Evolutionary conservation across 2,113 vertebrate genomes (phyloP), one percentile per base, ranked within the genome.

Genomic region (Montifringilla adamsi): DNA sequence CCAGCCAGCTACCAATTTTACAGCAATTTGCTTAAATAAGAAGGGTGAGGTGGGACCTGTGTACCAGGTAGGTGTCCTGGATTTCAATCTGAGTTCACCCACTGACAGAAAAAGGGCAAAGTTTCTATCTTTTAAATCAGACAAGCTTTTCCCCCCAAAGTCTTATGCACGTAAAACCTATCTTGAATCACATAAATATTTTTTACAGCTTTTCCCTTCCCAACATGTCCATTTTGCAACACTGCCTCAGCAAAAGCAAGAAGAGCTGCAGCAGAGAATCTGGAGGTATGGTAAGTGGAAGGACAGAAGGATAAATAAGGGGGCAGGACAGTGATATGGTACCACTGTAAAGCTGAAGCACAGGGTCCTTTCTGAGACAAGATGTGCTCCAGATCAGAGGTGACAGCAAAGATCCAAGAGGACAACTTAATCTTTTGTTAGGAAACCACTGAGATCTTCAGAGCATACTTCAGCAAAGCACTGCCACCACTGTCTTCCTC

Each of bases 291-390:
- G 31, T 19, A 46, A 46, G 30, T n/a, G 39, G 43, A 75, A 56
- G 55, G 43, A 18, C 9, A 69, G 52, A 82, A 84, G 44, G 50
- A 22, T 7, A n/a, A 4, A 22, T 46, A 56, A 75, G 44, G 19
- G 8, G 18, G 4, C 15, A 47, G 11, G 10, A 27, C 14, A 50
- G 30, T 2, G 3, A 39, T 4, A 7, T 0, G 1, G 52, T 33
- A 50, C 1, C 8, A 10, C 31, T 13, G 30, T 11, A 67, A 73
- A 67, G 22, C 35, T 46, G 26, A 94, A 56, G n/a, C 39, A 37
- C 2, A 0, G 47, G 46, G 8, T 80, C 26, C 15, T 50, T 28
- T 44, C 82, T 68, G 35, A 87, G 43, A 11, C 16, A 49, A 66
- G 26, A 23, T 33, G 16, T 13, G 62, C 33, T 72, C 47, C 82